Percentiles rank a stretch among this genome's conserved stretches.
These are phyloP conservation scores for Penelope pileata DNA, from an alignment of 2,113 vertebrate species.

Conservation along the genomic window DNA sequence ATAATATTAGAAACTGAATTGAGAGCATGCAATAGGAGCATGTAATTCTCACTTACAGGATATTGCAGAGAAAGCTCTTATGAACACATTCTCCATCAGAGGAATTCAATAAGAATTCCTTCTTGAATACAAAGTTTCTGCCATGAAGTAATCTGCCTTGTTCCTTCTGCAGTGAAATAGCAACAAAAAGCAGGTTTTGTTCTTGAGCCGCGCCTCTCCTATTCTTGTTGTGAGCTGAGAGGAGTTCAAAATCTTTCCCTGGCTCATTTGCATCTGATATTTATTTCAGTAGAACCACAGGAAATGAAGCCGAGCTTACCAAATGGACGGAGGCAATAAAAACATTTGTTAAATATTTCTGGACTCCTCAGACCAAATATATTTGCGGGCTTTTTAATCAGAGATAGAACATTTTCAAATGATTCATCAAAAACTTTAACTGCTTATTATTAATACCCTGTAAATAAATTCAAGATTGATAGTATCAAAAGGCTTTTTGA, in stretches of 20 bases:
- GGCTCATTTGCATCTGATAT: constrained; percentile 17
- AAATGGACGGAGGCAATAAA: constrained; percentile 29
- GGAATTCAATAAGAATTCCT: background rate
- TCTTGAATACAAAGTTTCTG: background rate
- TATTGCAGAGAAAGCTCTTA: background rate
- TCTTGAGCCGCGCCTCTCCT: background rate
- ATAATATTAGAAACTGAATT: background rate
- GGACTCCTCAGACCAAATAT: constrained; percentile 14
- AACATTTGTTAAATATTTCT: constrained; percentile 18
- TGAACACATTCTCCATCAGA: background rate
- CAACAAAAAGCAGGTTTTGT: background rate
- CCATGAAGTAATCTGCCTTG: background rate
- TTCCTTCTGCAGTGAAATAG: background rate
- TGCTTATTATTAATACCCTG: background rate
- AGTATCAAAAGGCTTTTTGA: background rate
- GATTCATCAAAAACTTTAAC: background rate
- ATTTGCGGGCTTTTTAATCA: constrained; percentile 18
- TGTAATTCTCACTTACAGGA: background rate
- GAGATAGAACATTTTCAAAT: background rate
- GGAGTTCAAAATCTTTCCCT: background rate
- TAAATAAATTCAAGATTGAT: background rate
- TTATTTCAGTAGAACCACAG: constrained; percentile 18
- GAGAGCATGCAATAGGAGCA: background rate
- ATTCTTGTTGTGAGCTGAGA: background rate
- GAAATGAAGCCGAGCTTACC: constrained; percentile 51